Evolutionary conservation across 1,140 invertebrate genomes (phyloP).

Genomic region (Tetranychus urticae): DNA sequence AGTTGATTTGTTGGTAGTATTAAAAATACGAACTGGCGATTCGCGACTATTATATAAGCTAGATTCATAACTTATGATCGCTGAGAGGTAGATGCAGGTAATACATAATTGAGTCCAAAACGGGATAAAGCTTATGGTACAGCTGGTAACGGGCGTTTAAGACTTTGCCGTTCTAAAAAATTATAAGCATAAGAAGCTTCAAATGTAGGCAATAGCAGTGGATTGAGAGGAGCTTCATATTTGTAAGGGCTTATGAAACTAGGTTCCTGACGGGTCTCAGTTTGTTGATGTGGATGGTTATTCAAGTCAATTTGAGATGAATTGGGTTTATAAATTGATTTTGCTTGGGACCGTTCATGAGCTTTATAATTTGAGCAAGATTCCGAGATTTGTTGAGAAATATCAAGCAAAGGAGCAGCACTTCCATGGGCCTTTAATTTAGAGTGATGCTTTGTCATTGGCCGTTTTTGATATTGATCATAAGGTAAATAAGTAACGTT

Average conservation of each 20-base stretch:
- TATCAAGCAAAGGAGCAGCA: constrained; percentile 3
- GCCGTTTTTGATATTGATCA: constrained; percentile 5
- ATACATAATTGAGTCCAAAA: no score
- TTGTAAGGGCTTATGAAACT: neutral
- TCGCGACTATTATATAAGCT: no score
- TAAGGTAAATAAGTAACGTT: constrained; percentile 8
- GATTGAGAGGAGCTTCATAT: neutral
- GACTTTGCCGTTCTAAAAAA: constrained; percentile 4
- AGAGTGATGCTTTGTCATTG: constrained; percentile 3
- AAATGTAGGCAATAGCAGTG: constrained; percentile 2
- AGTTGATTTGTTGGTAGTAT: no score
- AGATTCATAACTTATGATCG: no score
- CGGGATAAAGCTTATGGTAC: neutral
- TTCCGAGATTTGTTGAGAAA: neutral
- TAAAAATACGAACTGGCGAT: no score
- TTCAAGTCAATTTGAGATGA: neutral
- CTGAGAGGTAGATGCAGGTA: no score
- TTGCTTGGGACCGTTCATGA: constrained; percentile 4
- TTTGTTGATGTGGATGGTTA: neutral
- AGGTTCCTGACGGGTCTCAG: neutral
- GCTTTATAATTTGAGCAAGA: neutral
- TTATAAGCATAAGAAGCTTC: neutral
- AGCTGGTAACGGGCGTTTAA: constrained; percentile 7
- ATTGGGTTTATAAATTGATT: neutral
- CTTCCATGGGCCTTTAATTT: neutral